Conservation (phyloP, 2,113 vertebrate genomes). For the Plecturocebus donacophilus region DNA sequence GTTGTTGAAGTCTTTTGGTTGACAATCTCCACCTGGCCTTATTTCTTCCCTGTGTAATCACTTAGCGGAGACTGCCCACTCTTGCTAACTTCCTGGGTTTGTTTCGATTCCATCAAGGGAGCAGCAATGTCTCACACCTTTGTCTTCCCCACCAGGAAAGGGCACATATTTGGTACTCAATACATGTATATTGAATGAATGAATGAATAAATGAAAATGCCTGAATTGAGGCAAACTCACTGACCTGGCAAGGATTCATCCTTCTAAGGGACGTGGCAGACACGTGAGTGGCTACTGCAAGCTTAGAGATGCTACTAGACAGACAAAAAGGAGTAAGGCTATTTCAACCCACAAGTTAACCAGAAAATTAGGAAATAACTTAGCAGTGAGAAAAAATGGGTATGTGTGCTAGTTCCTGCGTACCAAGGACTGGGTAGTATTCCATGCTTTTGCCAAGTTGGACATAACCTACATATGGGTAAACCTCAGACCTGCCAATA, state of each 20-base stretch:
- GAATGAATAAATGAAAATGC: conserved; percentile 40
- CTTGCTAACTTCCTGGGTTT: neutral
- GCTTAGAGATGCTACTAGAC: neutral
- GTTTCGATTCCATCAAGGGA: neutral
- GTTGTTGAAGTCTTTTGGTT: neutral
- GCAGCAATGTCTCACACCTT: neutral
- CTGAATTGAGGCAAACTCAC: conserved; percentile 63
- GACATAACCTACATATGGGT: neutral
- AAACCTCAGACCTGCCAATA: conserved; percentile 31
- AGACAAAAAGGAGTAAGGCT: neutral
- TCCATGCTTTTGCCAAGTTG: conserved; percentile 60
- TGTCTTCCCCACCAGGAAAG: neutral
- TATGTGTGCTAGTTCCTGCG: neutral
- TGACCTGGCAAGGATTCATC: neutral
- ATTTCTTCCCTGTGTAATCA: neutral
- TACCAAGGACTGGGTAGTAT: neutral
- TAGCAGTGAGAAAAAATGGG: neutral
- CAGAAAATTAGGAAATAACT: neutral
- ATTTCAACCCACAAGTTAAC: neutral
- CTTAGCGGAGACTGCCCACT: neutral
- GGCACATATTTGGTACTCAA: neutral
- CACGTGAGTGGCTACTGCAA: neutral
- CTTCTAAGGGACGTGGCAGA: conserved; percentile 5
- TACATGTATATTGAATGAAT: neutral
- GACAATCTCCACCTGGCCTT: neutral